phyloP scores from a whole-genome alignment of 2,113 vertebrate genomes.

The Malurus elegans region DNA sequence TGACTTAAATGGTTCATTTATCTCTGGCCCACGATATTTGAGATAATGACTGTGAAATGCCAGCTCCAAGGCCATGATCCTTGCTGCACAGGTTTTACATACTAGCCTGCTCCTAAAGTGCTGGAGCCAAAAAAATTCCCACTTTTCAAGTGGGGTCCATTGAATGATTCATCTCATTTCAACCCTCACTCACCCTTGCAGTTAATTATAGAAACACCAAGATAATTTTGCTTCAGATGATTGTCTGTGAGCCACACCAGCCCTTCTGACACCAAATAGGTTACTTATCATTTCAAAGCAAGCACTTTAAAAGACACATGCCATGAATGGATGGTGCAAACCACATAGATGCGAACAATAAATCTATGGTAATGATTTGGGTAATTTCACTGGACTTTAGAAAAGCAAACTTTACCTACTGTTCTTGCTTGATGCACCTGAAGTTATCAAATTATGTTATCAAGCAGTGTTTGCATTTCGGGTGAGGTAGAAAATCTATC shows the following conservation, averaged over 20 bases:
- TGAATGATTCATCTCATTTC: constrained; percentile 26
- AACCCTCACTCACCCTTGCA: not conserved
- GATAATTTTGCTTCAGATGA: not conserved
- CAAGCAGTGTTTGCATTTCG: not conserved
- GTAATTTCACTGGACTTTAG: not conserved
- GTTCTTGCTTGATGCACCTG: not conserved
- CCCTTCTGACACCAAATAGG: not conserved
- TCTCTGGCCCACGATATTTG: not conserved
- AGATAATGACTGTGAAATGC: not conserved
- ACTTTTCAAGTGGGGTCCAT: constrained; percentile 46
- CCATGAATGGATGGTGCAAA: not conserved
- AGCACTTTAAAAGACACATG: not conserved
- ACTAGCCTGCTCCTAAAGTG: not conserved
- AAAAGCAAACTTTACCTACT: not conserved
- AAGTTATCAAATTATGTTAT: not conserved
- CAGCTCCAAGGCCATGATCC: not conserved
- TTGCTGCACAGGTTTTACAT: not conserved
- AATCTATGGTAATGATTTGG: not conserved
- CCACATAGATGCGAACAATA: not conserved
- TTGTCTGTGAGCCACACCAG: not conserved
- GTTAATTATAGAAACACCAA: not conserved
- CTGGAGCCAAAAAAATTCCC: not conserved
- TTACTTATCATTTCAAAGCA: not conserved
- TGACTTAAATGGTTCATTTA: not conserved
- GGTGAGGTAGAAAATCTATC: not conserved